Base-by-base conservation (phyloP, 2,888 invertebrate genomes). In the Macaria liturata region DNA sequence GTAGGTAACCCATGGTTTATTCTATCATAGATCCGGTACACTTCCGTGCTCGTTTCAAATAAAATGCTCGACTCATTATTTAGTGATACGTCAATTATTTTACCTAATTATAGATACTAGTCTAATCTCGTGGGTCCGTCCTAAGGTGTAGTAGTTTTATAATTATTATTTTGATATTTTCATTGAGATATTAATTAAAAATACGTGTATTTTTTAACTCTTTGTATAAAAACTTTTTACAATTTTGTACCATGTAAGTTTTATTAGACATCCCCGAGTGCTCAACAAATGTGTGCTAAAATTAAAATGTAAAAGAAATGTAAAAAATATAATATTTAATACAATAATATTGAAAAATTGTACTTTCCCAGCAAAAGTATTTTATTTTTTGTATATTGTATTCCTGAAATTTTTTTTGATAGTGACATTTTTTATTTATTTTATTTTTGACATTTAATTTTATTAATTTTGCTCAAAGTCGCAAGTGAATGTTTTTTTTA, bases 111-210 rank as follows among this genome's bases (percentile, higher is more conserved):
- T 66, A 66, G 59, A 47, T 55, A 44, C 75, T 76, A 76, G 76
- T 76, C 76, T 76, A 69, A 69, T 54, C n/a, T 49, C 64, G 50
- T 71, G 74, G 75, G 63, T 71, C 76, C 78, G 76, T 78, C 78
- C 78, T 64, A 75, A 72, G 72, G 62, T 68, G 30, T 66, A 55
- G 65, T 74, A 73, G 65, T 45, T 56, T 52, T 50, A 51, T 65
- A 59, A 9, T 46, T 30, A 31, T 45, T 39, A 37, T 43, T 49
- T 48, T 46, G 30, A 46, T 39, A 37, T 43, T 49, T 48, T 46
- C 8, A 46, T 30, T 42, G 31, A 9, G 7, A 34, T 40, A 34
- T 49, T 20, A 44, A 44, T 51, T 6, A 20, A 6, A 57, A 49
- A 48, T 42, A 30, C 20, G 34, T 37, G 34, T 37, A 37, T 37